These are phyloP conservation scores for Acanthornis magna DNA, from an alignment of 2,797 vertebrate species.

Conservation along the genomic window DNA sequence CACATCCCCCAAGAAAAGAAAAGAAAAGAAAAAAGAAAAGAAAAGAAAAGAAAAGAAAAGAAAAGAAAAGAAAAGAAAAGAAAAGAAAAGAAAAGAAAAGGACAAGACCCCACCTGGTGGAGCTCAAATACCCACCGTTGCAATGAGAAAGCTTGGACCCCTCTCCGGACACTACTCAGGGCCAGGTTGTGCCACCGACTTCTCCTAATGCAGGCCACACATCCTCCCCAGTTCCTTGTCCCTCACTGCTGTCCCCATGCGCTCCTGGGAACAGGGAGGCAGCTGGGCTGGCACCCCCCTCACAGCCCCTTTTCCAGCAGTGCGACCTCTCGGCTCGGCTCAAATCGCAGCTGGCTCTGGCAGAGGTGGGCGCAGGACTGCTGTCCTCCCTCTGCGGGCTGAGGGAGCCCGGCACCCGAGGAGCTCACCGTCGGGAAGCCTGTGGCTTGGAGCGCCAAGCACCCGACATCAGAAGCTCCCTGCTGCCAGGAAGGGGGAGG, in stretches of 20 bases:
- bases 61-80: too few relatives aligned
- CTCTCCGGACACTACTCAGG: background rate
- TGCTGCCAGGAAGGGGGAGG: background rate
- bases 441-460: background rate
- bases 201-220: background rate
- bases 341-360: background rate
- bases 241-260: too few relatives aligned
- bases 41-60: background rate
- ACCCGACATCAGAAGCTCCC: background rate
- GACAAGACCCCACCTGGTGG: background rate
- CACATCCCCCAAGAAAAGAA: background rate
- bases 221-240: background rate
- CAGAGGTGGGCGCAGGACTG: background rate
- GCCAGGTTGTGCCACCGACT: background rate
- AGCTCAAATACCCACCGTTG: background rate
- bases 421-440: background rate
- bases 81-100: background rate
- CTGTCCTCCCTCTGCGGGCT: background rate
- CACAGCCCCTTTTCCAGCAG: background rate
- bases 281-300: background rate
- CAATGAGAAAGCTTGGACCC: background rate
- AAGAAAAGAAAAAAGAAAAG: too few relatives aligned
- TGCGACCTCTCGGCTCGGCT: background rate
- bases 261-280: background rate
- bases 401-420: background rate